Conservation (phyloP, 53 echinoderm and acorn worm species). For the Echinarachnius parma region DNA sequence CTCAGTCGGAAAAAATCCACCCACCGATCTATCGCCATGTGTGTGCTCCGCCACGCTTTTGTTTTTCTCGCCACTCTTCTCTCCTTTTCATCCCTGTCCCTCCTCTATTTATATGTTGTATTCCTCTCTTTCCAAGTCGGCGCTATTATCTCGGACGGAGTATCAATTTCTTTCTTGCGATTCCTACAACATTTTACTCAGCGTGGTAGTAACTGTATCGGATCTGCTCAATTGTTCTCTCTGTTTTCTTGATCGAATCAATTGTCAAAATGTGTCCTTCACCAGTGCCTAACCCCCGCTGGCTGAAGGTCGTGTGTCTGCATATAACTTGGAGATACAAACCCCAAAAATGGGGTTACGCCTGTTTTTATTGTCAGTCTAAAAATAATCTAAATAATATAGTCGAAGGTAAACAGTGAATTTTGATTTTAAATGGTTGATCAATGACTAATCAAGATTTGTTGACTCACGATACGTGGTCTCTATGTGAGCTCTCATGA, state of each 20-base stretch:
- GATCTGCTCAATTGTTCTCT: neutral
- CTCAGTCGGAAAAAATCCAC: slow-evolving; percentile 45
- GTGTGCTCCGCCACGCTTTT: slow-evolving; percentile 44
- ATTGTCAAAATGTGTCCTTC: slow-evolving; percentile 25
- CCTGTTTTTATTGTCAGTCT: slow-evolving; percentile 10
- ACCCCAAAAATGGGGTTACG: neutral
- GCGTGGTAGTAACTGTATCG: no score
- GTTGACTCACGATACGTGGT: no score
- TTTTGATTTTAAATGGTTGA: no score
- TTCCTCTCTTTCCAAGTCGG: slow-evolving; percentile 12
- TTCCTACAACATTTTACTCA: no score
- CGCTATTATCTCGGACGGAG: no score
- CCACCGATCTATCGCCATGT: slow-evolving; percentile 47
- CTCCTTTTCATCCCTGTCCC: slow-evolving; percentile 4
- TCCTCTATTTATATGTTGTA: slow-evolving; percentile 9
- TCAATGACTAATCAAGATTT: no score
- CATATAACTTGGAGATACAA: neutral
- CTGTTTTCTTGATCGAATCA: slow-evolving; percentile 9
- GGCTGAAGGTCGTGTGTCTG: slow-evolving; percentile 33
- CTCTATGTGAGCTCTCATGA: no score
- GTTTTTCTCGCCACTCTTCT: slow-evolving; percentile 32
- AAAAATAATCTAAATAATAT: no score
- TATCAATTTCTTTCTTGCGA: no score
- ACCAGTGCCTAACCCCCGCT: slow-evolving; percentile 28
- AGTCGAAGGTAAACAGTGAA: no score